Percentiles rank a stretch among this genome's conserved stretches.
Evolutionary conservation across 2,888 invertebrate genomes (phyloP).

Genomic region (Beris chalybata): DNA sequence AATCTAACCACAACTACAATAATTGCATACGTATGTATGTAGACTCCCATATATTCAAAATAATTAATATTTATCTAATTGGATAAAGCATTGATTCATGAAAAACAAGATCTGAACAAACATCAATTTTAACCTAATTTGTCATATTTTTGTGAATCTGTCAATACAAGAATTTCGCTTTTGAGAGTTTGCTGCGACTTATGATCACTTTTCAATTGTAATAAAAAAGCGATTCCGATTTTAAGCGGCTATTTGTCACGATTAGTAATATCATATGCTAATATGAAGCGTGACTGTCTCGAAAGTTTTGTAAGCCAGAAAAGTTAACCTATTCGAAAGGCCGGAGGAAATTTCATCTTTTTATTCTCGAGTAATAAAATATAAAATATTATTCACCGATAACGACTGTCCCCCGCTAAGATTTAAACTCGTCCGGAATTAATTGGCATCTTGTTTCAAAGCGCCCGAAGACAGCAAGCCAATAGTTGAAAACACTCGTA

Average conservation of each 20-base stretch:
- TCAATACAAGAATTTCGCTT: conserved; percentile 9
- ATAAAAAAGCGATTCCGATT: conserved; percentile 15
- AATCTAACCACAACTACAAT: too few relatives aligned
- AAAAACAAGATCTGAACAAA: too few relatives aligned
- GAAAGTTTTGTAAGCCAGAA: conserved; percentile 4
- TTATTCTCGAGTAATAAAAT: conserved; percentile 24
- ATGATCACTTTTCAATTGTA: background rate
- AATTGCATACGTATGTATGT: too few relatives aligned
- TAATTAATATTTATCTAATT: too few relatives aligned
- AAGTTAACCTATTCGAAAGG: conserved; percentile 12
- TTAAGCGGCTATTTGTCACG: conserved; percentile 12
- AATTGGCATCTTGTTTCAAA: conserved; percentile 33
- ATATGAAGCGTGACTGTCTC: conserved; percentile 25
- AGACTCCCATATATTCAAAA: too few relatives aligned
- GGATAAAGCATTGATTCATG: too few relatives aligned
- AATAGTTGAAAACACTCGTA: conserved; percentile 4
- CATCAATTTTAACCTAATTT: conserved; percentile 14
- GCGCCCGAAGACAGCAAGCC: conserved; percentile 24
- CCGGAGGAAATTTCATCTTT: background rate
- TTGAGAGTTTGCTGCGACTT: conserved; percentile 2
- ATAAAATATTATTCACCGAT: conserved; percentile 32
- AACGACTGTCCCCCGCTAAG: conserved; percentile 29
- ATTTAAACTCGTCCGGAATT: conserved; percentile 31
- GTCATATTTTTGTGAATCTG: conserved; percentile 25
- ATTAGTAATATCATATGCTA: conserved; percentile 24